Conservation (phyloP, 2,797 vertebrate genomes). For the Distichodus sexfasciatus region DNA sequence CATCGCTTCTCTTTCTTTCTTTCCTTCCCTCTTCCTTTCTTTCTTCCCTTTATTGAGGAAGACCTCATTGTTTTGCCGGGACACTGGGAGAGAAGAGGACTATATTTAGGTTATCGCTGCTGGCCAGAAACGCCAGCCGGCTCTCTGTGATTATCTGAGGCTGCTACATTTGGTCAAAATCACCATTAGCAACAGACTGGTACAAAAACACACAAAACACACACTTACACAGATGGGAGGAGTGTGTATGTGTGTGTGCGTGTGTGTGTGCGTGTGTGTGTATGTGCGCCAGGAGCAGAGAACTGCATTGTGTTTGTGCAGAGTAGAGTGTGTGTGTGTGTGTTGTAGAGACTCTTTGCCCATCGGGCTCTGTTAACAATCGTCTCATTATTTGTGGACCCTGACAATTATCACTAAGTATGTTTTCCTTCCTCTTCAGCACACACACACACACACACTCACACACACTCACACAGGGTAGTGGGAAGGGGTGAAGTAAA, state of each 20-base stretch:
- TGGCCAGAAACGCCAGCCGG: constrained; percentile 3
- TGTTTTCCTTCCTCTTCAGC: constrained; percentile 63
- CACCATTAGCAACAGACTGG: constrained; percentile 42
- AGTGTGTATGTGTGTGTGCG: constrained; percentile 21
- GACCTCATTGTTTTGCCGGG: background rate
- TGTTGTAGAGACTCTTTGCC: constrained; percentile 51
- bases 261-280: constrained; percentile 18
- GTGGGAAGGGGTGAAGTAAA: constrained; percentile 20
- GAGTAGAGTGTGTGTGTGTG: constrained; percentile 35
- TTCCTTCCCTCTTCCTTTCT: background rate
- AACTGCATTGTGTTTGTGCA: no score
- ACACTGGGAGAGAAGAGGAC: background rate
- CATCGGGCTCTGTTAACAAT: constrained; percentile 59
- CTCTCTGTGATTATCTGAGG: constrained; percentile 4
- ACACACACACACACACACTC: constrained; percentile 2
- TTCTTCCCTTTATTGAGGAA: background rate
- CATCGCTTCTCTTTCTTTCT: constrained; percentile 15
- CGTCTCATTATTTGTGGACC: constrained; percentile 71
- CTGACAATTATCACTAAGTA: constrained; percentile 74
- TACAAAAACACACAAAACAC: constrained; percentile 28
- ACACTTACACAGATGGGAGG: constrained; percentile 30
- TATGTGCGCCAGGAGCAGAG: no score
- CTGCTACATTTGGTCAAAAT: constrained; percentile 35
- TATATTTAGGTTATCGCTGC: constrained; percentile 20
- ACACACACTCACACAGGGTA: constrained; percentile 8